Percentiles rank a stretch among this genome's conserved stretches.
These are phyloP conservation scores for Copidosoma aretas DNA, from an alignment of 2,888 invertebrate species.

Conservation along the genomic window DNA sequence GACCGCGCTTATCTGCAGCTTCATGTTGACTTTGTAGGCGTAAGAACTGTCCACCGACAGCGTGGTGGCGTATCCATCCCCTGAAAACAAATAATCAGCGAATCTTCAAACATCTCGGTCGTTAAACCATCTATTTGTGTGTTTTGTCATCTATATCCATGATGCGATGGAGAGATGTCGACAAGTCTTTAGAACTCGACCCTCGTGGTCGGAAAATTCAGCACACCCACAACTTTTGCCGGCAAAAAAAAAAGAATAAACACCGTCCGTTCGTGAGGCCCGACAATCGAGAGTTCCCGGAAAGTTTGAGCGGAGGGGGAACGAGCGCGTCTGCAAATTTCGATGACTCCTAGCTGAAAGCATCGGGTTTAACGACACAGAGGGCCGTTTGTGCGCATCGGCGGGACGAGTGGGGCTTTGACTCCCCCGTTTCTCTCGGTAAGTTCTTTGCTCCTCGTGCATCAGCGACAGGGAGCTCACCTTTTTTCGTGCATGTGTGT, in stretches of 20 bases:
- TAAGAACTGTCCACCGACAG: conserved; percentile 58
- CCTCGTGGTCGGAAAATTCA: too few relatives aligned
- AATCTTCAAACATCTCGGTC: too few relatives aligned
- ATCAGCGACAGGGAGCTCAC: not conserved
- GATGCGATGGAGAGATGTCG: too few relatives aligned
- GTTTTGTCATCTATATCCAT: too few relatives aligned
- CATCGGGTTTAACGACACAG: not conserved
- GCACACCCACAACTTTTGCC: conserved; percentile 4
- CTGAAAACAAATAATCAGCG: conserved; percentile 42
- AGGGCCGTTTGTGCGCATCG: conserved; percentile 3
- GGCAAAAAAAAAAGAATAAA: conserved; percentile 5
- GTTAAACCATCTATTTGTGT: too few relatives aligned
- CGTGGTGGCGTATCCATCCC: conserved; percentile 63
- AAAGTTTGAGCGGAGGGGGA: not conserved
- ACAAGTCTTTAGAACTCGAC: too few relatives aligned
- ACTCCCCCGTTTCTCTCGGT: not conserved
- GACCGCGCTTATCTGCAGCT: conserved; percentile 63
- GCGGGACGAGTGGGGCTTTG: not conserved
- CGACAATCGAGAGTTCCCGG: too few relatives aligned
- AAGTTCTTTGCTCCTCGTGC: conserved; percentile 6
- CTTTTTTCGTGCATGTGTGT: not conserved
- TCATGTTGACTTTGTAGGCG: conserved; percentile 65
- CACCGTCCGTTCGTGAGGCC: too few relatives aligned
- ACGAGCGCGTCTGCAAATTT: conserved; percentile 2
- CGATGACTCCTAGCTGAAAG: conserved; percentile 13